A percentile compares a stretch with the other conserved stretches of the same genome.
phyloP scores from a whole-genome alignment of 2,888 invertebrate genomes.

The Smittia sp. region DNA sequence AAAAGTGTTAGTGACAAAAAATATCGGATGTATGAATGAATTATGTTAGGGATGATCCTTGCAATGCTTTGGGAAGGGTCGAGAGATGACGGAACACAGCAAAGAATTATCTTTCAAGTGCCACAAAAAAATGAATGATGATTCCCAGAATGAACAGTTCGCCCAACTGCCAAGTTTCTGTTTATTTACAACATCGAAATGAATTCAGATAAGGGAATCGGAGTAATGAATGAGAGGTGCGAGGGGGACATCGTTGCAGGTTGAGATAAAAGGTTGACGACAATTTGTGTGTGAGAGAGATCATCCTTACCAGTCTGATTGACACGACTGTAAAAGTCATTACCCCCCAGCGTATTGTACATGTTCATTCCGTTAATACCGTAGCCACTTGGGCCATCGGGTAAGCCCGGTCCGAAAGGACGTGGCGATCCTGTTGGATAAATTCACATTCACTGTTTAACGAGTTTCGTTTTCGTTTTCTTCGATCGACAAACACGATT shows the following conservation, averaged over 20 bases:
- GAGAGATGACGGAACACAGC: too few species aligned
- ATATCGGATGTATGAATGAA: background rate
- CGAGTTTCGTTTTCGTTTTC: background rate
- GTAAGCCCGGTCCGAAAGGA: conserved; percentile 48
- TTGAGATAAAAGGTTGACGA: conserved; percentile 29
- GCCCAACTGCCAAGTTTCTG: background rate
- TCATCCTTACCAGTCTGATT: conserved; percentile 52
- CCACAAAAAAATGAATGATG: background rate
- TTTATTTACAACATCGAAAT: conserved; percentile 16
- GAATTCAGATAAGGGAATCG: background rate
- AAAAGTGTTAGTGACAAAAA: conserved; percentile 18
- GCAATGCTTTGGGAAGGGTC: too few species aligned
- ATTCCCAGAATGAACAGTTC: too few species aligned
- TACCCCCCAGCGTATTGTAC: conserved; percentile 49
- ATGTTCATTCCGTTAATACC: conserved; percentile 45
- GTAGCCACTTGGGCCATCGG: conserved; percentile 49
- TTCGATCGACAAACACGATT: background rate
- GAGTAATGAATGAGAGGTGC: background rate
- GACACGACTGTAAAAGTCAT: conserved; percentile 52
- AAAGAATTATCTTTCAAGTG: background rate
- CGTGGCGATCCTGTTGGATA: conserved; percentile 52
- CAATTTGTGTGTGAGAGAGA: conserved; percentile 28
- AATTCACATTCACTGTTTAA: conserved; percentile 23
- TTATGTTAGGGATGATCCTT: background rate
- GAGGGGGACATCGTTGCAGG: conserved; percentile 21